Conservation (phyloP, 2,888 invertebrate species). For the Drosophila lutescens region DNA sequence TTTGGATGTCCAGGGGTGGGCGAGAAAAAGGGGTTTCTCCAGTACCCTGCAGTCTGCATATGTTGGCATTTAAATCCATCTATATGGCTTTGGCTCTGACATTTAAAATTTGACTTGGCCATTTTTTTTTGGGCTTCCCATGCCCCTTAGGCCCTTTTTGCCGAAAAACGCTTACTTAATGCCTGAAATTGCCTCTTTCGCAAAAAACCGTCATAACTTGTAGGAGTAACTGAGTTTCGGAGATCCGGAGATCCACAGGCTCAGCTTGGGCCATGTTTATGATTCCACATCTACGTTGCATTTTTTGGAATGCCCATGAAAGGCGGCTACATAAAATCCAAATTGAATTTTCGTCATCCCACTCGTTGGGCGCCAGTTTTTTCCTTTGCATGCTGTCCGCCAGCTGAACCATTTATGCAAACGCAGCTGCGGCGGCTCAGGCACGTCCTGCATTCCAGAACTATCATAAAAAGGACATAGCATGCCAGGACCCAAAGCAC, state of each 20-base stretch:
- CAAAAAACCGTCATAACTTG: conserved; percentile 66
- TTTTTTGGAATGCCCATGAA: conserved; percentile 19
- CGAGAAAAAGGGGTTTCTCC: background rate
- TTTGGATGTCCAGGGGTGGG: background rate
- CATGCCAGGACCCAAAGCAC: conserved; percentile 18
- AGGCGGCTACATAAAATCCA: conserved; percentile 64
- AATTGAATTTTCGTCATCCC: conserved; percentile 71
- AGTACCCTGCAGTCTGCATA: conserved; percentile 50
- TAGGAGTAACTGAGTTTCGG: conserved; percentile 52
- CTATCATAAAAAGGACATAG: conserved; percentile 39
- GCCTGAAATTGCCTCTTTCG: conserved; percentile 45
- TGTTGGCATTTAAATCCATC: conserved; percentile 55
- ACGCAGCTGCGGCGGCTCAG: conserved; percentile 68
- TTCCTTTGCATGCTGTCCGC: conserved; percentile 23
- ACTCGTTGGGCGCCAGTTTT: conserved; percentile 20
- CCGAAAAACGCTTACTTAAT: conserved; percentile 55
- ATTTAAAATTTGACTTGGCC: conserved; percentile 49
- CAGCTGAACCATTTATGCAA: conserved; percentile 71
- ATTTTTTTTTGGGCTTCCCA: conserved; percentile 14
- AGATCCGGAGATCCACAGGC: conserved; percentile 17
- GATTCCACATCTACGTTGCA: conserved; percentile 38
- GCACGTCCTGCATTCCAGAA: conserved; percentile 58
- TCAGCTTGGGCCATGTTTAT: conserved; percentile 63
- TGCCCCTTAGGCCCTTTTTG: conserved; percentile 15
- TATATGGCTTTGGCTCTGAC: conserved; percentile 39